phyloP scores from a whole-genome alignment of 2,888 invertebrate genomes.

The Drosophila ezoana region DNA sequence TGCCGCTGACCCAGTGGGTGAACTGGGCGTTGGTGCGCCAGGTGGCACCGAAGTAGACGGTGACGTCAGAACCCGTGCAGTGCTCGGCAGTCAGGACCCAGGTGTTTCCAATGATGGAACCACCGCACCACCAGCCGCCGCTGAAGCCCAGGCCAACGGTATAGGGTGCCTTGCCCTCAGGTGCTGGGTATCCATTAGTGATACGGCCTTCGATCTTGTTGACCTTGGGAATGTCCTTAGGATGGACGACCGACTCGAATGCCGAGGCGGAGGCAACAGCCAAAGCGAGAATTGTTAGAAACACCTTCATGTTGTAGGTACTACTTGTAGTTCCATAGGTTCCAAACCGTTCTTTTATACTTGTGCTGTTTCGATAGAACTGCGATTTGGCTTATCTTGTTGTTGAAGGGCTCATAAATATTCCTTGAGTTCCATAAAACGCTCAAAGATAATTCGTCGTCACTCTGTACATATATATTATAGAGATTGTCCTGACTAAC shows the following conservation, averaged over 20 bases:
- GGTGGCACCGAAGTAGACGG: slow-evolving; percentile 64
- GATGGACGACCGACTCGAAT: slow-evolving; percentile 25
- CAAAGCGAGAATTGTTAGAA: slow-evolving; percentile 51
- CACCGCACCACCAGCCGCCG: slow-evolving; percentile 69
- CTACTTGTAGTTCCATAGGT: slow-evolving; percentile 19
- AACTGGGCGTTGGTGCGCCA: slow-evolving; percentile 61
- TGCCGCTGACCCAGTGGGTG: slow-evolving; percentile 57
- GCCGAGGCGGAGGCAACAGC: slow-evolving; percentile 51
- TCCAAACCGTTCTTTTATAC: slow-evolving; percentile 21
- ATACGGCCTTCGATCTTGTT: slow-evolving; percentile 65
- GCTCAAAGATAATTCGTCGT: slow-evolving; percentile 22
- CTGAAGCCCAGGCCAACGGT: slow-evolving; percentile 75
- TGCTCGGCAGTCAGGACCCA: slow-evolving; percentile 80
- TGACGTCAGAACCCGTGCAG: slow-evolving; percentile 67
- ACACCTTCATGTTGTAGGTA: slow-evolving; percentile 50
- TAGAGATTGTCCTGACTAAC: no score
- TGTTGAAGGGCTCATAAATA: slow-evolving; percentile 16
- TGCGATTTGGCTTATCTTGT: slow-evolving; percentile 22
- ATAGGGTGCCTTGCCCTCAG: slow-evolving; percentile 70
- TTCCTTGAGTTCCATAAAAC: slow-evolving; percentile 29
- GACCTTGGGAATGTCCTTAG: slow-evolving; percentile 53
- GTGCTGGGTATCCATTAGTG: slow-evolving; percentile 70
- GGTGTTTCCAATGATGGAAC: slow-evolving; percentile 70
- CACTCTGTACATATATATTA: no score
- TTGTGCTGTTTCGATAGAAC: not conserved